These are phyloP conservation scores for Hippasteria phrygiana DNA, from an alignment of 53 echinoderm and acorn worm species.

Conservation along the genomic window DNA sequence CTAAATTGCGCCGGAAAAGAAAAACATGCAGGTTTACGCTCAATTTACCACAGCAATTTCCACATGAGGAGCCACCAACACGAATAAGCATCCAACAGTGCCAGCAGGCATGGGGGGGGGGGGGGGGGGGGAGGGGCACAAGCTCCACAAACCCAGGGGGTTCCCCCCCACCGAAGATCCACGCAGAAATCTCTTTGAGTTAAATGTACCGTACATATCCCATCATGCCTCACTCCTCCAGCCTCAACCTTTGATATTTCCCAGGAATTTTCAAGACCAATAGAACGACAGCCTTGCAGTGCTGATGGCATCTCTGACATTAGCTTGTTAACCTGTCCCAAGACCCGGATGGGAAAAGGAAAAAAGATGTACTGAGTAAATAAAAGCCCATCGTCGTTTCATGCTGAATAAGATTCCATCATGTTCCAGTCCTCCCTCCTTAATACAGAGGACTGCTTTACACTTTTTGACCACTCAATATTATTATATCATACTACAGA, in stretches of 20 bases:
- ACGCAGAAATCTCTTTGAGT: background rate
- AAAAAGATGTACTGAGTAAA: background rate
- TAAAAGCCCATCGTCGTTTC: background rate
- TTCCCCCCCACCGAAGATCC: background rate
- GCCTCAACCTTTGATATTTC: conserved; percentile 64
- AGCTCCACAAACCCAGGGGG: background rate
- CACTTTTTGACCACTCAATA: background rate
- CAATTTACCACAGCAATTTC: conserved; percentile 19
- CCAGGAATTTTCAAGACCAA: conserved; percentile 13
- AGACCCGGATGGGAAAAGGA: background rate
- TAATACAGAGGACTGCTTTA: background rate
- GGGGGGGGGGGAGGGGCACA: background rate
- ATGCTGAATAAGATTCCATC: background rate
- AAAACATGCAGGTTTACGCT: conserved; percentile 17
- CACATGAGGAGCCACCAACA: background rate
- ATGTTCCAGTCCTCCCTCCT: background rate
- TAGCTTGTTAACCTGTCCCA: conserved; percentile 18
- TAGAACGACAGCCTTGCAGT: conserved; percentile 1
- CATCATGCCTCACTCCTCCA: conserved; percentile 8
- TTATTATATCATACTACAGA: background rate
- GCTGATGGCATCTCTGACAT: conserved; percentile 5
- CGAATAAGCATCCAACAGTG: background rate
- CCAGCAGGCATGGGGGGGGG: background rate
- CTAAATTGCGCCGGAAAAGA: background rate
- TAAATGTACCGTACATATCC: background rate